Conservation (phyloP, 2,888 invertebrate species). For the Anticlea derivata region DNA sequence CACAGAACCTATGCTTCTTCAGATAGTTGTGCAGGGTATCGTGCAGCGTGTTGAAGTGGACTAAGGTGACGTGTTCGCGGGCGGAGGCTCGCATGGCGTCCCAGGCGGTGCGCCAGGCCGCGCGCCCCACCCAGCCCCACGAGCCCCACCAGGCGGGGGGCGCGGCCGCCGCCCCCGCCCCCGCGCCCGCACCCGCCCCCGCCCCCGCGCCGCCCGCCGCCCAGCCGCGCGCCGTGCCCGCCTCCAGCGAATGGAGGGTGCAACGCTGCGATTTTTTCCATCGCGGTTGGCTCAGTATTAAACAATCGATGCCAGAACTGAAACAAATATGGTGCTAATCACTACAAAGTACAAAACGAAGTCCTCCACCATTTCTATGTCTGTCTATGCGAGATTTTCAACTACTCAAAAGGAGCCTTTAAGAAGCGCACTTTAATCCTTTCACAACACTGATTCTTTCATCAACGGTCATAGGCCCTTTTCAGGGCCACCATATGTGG, state of each 20-base stretch:
- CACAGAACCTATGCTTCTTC: constrained; percentile 96
- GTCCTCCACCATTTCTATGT: no score
- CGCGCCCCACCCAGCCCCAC: constrained; percentile 85
- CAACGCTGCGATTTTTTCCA: constrained; percentile 96
- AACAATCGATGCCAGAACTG: constrained; percentile 89
- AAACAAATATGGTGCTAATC: constrained; percentile 33
- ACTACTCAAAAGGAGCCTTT: no score
- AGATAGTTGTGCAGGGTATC: constrained; percentile 95
- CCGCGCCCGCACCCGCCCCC: constrained; percentile 78
- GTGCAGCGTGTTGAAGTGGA: constrained; percentile 92
- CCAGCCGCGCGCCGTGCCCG: constrained; percentile 90
- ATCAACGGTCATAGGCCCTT: no score
- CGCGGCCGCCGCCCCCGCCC: constrained; percentile 62
- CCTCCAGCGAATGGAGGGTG: constrained; percentile 94
- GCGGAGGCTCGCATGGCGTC: constrained; percentile 92
- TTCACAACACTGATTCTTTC: no score
- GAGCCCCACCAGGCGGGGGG: constrained; percentile 90
- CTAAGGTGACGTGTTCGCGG: constrained; percentile 92
- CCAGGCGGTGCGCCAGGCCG: constrained; percentile 93
- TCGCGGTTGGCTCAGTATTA: constrained; percentile 91
- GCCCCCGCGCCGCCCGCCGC: constrained; percentile 83
- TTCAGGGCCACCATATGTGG: no score
- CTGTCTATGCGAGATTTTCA: no score
- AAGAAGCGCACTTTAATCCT: no score
- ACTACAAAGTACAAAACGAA: no score